Base-by-base conservation (phyloP, 2,888 invertebrate species). In the Ernsta delagoae region DNA sequence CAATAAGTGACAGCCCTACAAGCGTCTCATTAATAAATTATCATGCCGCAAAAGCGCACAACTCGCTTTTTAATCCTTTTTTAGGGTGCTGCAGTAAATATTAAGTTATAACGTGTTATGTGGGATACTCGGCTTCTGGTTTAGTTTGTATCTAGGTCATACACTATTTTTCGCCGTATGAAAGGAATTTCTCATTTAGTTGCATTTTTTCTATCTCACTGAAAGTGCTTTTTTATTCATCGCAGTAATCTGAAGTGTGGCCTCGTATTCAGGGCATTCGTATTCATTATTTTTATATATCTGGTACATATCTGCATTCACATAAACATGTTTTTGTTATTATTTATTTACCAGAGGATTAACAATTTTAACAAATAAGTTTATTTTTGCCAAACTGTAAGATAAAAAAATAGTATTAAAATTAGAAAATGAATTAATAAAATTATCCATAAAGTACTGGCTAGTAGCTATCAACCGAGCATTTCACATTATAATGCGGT, bases 11-110 rank as follows among this genome's bases (percentile, higher is more conserved):
- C 61, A 67, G 5, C 67, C 67, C 67, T 67, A 61, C 43, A 1
- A 31, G 61, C 71, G 71, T 53, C 65, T 71, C 71, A 65, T 71
- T 68, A 61, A 61, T 71, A 57, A 68, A 68, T 67, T 67, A 70
- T 50, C 67, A 65, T 62, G 53, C 65, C 71, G 61, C 67, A 67
- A 67, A 67, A 67, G 60, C 67, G 53, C 54, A 59, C 67, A 67
- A 67, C 67, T 67, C 62, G 36, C 45, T 61, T 67, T 67, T 67
- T 67, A 67, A 53, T 53, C 31, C 61, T 31, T 65, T 65, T 48
- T 67, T 66, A 53, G 60, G 67, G 54, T 61, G 45, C 16, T 36
- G 36, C 61, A 54, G 67, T 60, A 61, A 67, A 67, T 56, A 67
- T 67, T 67, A 66, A 60, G 66, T 66, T 66, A 53, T 53, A 67